A percentile compares a stretch with the other conserved stretches of the same genome.
Conservation (phyloP, 1,140 invertebrate genomes). For the Bilobella aurantiaca region DNA sequence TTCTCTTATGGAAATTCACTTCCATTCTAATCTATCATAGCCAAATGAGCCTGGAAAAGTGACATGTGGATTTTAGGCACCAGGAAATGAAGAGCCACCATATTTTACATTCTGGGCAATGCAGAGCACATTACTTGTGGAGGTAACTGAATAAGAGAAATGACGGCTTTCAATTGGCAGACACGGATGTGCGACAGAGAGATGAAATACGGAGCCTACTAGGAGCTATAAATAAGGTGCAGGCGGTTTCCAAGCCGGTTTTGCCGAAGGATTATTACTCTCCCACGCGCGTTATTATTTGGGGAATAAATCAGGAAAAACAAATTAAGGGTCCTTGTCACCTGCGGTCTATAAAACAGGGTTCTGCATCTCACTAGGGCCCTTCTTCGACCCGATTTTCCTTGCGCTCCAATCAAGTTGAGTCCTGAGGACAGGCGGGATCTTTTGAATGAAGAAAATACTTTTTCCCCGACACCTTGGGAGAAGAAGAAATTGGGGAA, state of each 20-base stretch:
- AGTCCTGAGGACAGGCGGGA: not conserved
- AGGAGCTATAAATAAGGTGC: too few relatives aligned
- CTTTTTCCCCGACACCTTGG: not conserved
- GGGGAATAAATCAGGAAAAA: not conserved
- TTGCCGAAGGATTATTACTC: too few relatives aligned
- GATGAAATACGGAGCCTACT: too few relatives aligned
- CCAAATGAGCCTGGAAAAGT: not conserved
- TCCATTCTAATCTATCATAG: slow-evolving; percentile 1
- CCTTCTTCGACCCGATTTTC: not conserved
- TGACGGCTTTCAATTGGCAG: too few relatives aligned
- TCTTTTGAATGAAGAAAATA: not conserved
- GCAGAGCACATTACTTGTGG: too few relatives aligned
- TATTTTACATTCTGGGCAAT: not conserved
- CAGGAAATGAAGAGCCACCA: not conserved
- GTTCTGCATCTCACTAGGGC: not conserved
- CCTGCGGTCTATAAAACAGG: not conserved
- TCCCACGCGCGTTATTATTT: too few relatives aligned
- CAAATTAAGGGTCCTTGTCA: too few relatives aligned
- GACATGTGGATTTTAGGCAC: not conserved
- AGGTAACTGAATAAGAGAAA: too few relatives aligned
- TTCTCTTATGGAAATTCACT: not conserved
- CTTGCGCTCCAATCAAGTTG: not conserved
- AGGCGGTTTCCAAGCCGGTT: too few relatives aligned
- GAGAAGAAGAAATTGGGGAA: not conserved
- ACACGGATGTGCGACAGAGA: too few relatives aligned